phyloP scores from a whole-genome alignment of 2,113 vertebrate species.

The Prionailurus viverrinus region DNA sequence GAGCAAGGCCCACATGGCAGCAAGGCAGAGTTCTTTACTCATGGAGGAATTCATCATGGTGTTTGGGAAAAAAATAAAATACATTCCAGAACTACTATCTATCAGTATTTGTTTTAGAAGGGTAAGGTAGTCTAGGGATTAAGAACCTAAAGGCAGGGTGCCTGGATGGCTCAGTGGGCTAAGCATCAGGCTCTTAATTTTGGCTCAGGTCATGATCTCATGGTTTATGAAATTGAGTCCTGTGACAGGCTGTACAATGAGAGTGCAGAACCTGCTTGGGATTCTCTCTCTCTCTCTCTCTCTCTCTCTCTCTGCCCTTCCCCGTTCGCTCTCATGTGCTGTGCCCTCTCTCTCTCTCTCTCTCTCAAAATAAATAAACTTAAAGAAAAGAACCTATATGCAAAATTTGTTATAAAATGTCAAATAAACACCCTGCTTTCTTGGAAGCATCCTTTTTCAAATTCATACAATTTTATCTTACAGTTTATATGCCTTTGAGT shows the following conservation, averaged over 20 bases:
- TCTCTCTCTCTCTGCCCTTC: too few species aligned
- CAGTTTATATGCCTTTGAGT: neutral
- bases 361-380: too few species aligned
- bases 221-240: too few species aligned
- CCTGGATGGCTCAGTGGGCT: too few species aligned
- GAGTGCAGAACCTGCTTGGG: too few species aligned
- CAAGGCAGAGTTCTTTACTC: neutral
- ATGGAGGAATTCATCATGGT: neutral
- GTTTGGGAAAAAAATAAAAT: neutral
- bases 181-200: too few species aligned
- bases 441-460: neutral
- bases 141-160: neutral
- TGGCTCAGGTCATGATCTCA: too few species aligned
- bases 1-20: neutral
- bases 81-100: neutral
- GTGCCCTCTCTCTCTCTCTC: too few species aligned
- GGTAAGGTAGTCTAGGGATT: neutral
- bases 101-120: neutral
- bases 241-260: too few species aligned
- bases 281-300: too few species aligned
- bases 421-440: neutral
- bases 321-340: too few species aligned
- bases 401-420: conserved; percentile 4
- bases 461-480: neutral
- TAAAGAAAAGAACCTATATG: neutral